A percentile compares a stretch with the other conserved stretches of the same genome.
Conservation (phyloP, 1,140 invertebrate species). For the Achatina immaculata region DNA sequence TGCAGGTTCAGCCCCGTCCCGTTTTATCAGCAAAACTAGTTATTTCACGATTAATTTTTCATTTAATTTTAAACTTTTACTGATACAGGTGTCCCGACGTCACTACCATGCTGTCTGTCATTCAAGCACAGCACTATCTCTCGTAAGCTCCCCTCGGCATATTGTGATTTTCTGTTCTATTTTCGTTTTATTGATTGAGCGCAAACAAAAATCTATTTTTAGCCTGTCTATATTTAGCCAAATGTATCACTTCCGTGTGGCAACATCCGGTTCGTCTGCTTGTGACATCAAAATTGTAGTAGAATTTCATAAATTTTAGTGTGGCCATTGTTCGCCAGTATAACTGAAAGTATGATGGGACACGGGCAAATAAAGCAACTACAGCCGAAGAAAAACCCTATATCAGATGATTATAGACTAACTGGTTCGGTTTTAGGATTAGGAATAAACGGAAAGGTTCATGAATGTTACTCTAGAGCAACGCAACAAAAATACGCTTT, state of each 20-base stretch:
- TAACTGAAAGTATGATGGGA: conserved; percentile 58
- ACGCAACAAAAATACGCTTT: conserved; percentile 86
- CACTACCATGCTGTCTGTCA: too few relatives aligned
- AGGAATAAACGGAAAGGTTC: conserved; percentile 95
- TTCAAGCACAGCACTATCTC: too few relatives aligned
- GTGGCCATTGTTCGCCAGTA: neutral
- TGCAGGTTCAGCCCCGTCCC: too few relatives aligned
- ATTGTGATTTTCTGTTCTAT: too few relatives aligned
- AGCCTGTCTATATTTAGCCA: conserved; percentile 48
- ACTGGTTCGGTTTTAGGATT: conserved; percentile 95
- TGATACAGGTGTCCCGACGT: too few relatives aligned
- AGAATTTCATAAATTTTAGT: neutral
- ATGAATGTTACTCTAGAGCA: conserved; percentile 77
- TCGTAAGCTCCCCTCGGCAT: too few relatives aligned
- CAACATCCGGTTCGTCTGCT: conserved; percentile 41
- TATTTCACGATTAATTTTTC: too few relatives aligned
- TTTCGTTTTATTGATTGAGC: too few relatives aligned
- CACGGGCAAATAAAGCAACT: conserved; percentile 56
- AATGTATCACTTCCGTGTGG: conserved; percentile 48
- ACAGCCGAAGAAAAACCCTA: conserved; percentile 76
- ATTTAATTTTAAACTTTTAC: too few relatives aligned
- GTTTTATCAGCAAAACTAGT: too few relatives aligned
- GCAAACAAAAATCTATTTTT: too few relatives aligned
- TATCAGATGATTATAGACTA: conserved; percentile 94
- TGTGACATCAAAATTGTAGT: conserved; percentile 3